Conservation (phyloP, 2,113 vertebrate species). For the Cinclus cinclus region DNA sequence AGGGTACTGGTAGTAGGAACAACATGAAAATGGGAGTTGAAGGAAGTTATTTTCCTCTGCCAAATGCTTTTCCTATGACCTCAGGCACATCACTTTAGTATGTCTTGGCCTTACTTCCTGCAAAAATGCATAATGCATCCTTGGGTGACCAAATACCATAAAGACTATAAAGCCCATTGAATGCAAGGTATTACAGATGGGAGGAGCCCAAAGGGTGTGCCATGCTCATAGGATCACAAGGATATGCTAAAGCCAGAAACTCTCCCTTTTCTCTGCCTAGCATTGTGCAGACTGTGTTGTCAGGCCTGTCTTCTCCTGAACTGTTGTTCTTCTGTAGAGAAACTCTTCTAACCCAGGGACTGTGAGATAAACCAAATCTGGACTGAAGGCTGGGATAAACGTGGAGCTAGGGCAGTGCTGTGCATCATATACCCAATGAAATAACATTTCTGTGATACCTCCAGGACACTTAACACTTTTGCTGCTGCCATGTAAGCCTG, state of each 20-base stretch:
- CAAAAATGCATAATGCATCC: neutral
- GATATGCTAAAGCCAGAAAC: neutral
- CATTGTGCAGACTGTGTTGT: neutral
- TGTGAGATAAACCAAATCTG: neutral
- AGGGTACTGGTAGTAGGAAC: neutral
- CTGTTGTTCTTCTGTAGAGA: neutral
- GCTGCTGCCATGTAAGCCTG: neutral
- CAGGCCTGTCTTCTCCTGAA: neutral
- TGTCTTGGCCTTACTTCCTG: neutral
- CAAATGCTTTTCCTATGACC: neutral
- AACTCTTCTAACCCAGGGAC: neutral
- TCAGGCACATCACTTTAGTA: neutral
- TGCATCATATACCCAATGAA: neutral
- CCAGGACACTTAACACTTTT: neutral
- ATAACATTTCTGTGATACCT: neutral
- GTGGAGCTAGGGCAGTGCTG: neutral
- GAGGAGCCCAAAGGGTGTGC: neutral
- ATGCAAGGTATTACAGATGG: neutral
- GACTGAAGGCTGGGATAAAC: neutral
- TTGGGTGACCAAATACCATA: neutral
- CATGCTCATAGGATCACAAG: neutral
- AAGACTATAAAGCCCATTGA: neutral
- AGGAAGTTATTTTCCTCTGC: neutral
- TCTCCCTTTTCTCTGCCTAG: neutral
- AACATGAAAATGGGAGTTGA: neutral